Conservation (phyloP, 2,888 invertebrate species). For the Ditula angustiorana region DNA sequence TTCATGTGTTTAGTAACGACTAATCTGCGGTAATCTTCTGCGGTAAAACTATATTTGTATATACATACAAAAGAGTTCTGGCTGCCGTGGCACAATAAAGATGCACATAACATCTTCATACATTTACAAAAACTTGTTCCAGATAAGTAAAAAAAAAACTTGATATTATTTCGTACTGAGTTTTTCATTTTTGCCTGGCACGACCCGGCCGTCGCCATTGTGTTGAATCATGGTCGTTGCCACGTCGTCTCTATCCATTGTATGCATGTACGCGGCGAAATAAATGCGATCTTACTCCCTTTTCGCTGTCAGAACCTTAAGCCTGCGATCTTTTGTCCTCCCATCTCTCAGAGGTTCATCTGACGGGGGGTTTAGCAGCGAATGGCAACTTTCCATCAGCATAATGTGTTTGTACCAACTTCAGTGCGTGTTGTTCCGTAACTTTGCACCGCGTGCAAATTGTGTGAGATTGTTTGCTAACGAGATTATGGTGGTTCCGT, state of each 20-base stretch:
- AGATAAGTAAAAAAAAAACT: background rate
- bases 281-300: background rate
- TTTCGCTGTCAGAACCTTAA: background rate
- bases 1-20: conserved; percentile 7
- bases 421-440: background rate
- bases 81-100: background rate
- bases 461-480: background rate
- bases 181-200: conserved; percentile 1
- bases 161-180: background rate
- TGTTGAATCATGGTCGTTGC: conserved; percentile 8
- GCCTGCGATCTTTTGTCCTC: conserved; percentile 12
- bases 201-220: background rate
- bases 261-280: background rate
- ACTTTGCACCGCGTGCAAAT: conserved; percentile 1
- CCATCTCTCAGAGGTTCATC: conserved; percentile 1
- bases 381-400: conserved; percentile 4
- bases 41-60: background rate
- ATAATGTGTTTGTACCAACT: conserved; percentile 4
- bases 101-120: background rate
- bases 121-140: background rate
- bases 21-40: background rate
- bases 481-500: conserved; percentile 3
- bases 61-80: too few species aligned
- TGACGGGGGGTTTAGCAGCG: background rate
- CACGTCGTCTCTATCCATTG: background rate